Percentiles rank a stretch among this genome's conserved stretches.
These are phyloP conservation scores for Rhynchotus rufescens DNA, from an alignment of 2,797 vertebrate genomes.

Conservation along the genomic window DNA sequence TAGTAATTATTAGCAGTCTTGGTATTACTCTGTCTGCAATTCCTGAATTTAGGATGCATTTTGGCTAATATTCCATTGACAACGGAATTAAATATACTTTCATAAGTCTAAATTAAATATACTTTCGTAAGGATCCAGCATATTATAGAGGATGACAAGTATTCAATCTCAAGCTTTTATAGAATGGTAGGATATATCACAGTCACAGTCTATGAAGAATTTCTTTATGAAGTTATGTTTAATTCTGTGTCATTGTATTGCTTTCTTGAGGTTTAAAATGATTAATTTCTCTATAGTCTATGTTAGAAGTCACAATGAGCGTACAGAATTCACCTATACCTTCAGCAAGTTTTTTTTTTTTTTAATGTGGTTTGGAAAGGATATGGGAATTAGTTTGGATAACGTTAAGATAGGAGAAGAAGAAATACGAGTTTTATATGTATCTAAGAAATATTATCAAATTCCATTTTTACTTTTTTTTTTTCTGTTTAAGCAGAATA, in stretches of 20 bases:
- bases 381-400: neutral
- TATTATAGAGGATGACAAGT: neutral
- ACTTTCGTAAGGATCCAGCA: neutral
- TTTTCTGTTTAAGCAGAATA: neutral
- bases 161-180: conserved; percentile 19
- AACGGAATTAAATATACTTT: conserved; percentile 11
- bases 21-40: neutral
- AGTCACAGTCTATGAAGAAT: neutral
- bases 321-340: neutral
- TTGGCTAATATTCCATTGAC: neutral
- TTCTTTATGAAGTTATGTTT: neutral
- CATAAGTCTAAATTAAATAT: neutral
- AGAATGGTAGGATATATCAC: conserved; percentile 3
- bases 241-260: neutral
- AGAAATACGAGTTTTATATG: neutral
- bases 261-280: neutral
- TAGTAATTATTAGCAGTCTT: neutral
- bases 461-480: neutral
- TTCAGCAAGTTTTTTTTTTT: neutral
- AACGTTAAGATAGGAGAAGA: neutral
- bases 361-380: neutral
- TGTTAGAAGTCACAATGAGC: neutral
- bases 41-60: neutral
- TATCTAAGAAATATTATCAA: neutral
- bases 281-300: neutral